Conservation (phyloP, 2,888 invertebrate genomes). For the Belgica antarctica region DNA sequence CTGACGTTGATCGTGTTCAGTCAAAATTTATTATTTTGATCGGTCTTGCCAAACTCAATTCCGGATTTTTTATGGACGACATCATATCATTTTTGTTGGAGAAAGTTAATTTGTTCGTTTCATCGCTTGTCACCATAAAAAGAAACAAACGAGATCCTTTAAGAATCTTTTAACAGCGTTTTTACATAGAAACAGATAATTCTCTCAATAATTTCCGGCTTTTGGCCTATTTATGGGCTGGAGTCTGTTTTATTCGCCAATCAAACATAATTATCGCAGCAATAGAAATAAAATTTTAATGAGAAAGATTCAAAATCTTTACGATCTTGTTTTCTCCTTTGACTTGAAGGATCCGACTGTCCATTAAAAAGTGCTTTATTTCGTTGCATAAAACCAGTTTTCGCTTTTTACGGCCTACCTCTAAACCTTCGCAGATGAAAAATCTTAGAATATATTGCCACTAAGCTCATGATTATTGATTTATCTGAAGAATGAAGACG, state of each 20-base stretch:
- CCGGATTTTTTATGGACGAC: conserved; percentile 11
- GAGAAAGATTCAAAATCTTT: conserved; percentile 3
- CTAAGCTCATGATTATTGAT: neutral
- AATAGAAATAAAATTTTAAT: neutral
- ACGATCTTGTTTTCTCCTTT: neutral
- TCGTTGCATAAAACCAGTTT: conserved; percentile 7
- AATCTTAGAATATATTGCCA: neutral
- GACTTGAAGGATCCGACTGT: neutral
- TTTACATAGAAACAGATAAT: conserved; percentile 15
- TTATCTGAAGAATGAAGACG: neutral
- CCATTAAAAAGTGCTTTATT: neutral
- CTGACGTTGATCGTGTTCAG: too few relatives aligned
- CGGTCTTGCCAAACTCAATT: too few relatives aligned
- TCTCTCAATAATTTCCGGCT: conserved; percentile 1
- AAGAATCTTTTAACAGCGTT: neutral
- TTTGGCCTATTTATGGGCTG: neutral
- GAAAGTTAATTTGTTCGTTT: neutral
- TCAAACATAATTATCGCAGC: conserved; percentile 20
- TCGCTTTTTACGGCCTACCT: conserved; percentile 23
- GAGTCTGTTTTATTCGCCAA: conserved; percentile 15
- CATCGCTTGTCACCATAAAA: conserved; percentile 1
- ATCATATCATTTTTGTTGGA: neutral
- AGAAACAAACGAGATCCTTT: neutral
- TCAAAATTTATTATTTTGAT: too few relatives aligned
- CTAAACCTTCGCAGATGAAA: neutral